Evolutionary conservation across 2,797 vertebrate genomes (phyloP), one percentile per base, ranked within the genome.

Genomic region (Intellagama lesueurii): DNA sequence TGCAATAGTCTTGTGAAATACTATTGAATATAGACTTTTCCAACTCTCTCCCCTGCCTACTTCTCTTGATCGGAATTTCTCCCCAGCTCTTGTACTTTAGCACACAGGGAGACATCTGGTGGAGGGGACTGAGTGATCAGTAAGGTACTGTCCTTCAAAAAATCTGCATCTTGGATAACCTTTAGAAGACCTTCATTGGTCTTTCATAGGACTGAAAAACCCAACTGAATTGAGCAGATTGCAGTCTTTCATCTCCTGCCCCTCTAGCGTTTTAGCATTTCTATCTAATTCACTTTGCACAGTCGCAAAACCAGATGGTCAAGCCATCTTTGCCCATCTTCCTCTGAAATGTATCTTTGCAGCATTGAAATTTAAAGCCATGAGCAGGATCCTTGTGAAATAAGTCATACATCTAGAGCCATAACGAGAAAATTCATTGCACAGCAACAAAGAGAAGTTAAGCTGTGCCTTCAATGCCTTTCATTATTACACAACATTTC

Each of bases 291-390:
- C 75, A 7, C 17, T 86, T 91, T 81, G 26, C n/a, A 87, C 4
- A 52, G 22, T 80, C 86, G 69, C 87, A 75, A 87, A 72, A 91
- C 78, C 90, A 91, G 87, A 91, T 88, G 90, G 87, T 88, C 83
- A 88, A 78, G 4, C 40, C 12, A 35, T 82, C 91, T 28, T 86
- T 77, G 16, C 28, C 44, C 66, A 64, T 49, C 89, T 79, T 84
- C 85, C 76, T 89, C 72, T 84, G 6, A 47, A 69, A 81, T 3
- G 16, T 16, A 24, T 89, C 78, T 24, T 9, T 0, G 0, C 1
- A 87, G 3, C 6, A 52, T 2, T 72, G 28, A 86, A 89, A 86
- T 19, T 73, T 17, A 85, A 87, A 79, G 2, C 5, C 56, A 64
- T 28, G 32, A 86, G 68, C 30, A 75, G 19, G 12, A 32, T 87